These are phyloP conservation scores for Ypsolopha scabrella DNA, from an alignment of 2,888 invertebrate genomes.

Conservation along the genomic window DNA sequence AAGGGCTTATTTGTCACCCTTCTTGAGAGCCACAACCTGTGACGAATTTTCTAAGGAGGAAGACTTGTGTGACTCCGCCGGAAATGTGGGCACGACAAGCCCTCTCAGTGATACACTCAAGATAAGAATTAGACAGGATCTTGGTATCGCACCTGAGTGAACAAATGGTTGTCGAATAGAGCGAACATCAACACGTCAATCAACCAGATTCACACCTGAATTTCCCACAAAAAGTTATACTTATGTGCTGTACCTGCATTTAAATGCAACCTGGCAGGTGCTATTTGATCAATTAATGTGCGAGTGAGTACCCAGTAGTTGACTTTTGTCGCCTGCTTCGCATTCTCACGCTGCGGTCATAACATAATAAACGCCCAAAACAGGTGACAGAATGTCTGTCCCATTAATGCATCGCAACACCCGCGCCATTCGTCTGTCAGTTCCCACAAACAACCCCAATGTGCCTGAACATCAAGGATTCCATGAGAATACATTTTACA, in stretches of 20 bases:
- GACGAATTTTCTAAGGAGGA: slow-evolving; percentile 32
- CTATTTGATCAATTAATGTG: slow-evolving; percentile 42
- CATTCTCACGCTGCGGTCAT: slow-evolving; percentile 14
- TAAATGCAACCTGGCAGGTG: slow-evolving; percentile 37
- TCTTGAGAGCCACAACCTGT: slow-evolving; percentile 44
- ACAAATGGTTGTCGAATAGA: neutral
- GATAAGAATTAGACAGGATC: neutral
- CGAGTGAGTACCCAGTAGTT: slow-evolving; percentile 32
- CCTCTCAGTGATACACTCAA: slow-evolving; percentile 11
- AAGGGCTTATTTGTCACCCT: slow-evolving; percentile 45
- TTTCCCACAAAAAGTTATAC: neutral
- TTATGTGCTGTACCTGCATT: neutral
- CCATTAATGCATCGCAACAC: neutral
- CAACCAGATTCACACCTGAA: neutral
- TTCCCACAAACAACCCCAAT: slow-evolving; percentile 2
- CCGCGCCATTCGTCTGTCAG: neutral
- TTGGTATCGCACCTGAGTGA: neutral
- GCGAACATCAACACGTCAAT: neutral
- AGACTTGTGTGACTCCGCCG: slow-evolving; percentile 50
- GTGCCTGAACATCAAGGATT: slow-evolving; percentile 8
- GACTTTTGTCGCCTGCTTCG: slow-evolving; percentile 44
- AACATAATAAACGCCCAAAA: neutral
- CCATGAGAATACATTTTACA: slow-evolving; percentile 46
- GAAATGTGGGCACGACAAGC: slow-evolving; percentile 47
- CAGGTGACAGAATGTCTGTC: slow-evolving; percentile 2